These are phyloP conservation scores for Heliopora coerulea DNA, from an alignment of 92 coral and sea anemone species.

Conservation along the genomic window DNA sequence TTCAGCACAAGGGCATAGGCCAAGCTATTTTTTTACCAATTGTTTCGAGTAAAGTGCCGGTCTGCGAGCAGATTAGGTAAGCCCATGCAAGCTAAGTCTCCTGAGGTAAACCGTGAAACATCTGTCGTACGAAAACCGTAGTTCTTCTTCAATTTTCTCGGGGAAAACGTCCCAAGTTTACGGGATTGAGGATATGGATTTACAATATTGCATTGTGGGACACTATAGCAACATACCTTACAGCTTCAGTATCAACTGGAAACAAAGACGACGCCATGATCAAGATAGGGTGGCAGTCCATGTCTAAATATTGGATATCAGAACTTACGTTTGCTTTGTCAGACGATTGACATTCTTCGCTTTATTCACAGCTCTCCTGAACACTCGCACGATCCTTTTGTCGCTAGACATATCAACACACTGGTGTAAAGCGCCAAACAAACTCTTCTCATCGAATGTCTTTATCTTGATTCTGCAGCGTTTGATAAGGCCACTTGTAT, in stretches of 20 bases:
- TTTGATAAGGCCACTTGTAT: too few relatives aligned
- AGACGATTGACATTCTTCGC: constrained; percentile 34
- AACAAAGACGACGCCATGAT: too few relatives aligned
- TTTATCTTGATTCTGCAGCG: neutral
- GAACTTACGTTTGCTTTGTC: constrained; percentile 14
- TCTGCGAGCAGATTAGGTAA: too few relatives aligned
- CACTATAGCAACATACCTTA: neutral
- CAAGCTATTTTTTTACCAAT: too few relatives aligned
- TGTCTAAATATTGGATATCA: neutral
- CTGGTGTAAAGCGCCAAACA: neutral
- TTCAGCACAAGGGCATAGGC: too few relatives aligned
- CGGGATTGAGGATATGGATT: neutral
- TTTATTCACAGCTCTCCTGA: constrained; percentile 33
- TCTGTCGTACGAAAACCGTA: neutral
- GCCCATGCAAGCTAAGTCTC: too few relatives aligned
- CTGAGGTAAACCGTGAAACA: too few relatives aligned
- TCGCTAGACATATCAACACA: constrained; percentile 3
- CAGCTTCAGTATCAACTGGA: neutral
- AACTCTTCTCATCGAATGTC: neutral
- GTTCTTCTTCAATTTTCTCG: neutral
- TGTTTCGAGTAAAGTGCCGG: too few relatives aligned
- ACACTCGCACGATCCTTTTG: constrained; percentile 23
- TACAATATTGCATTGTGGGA: neutral
- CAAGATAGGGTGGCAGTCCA: too few relatives aligned
- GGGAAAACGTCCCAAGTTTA: neutral